Evolutionary conservation across 2,113 vertebrate species (phyloP).

Genomic region (Glareola pratincola): DNA sequence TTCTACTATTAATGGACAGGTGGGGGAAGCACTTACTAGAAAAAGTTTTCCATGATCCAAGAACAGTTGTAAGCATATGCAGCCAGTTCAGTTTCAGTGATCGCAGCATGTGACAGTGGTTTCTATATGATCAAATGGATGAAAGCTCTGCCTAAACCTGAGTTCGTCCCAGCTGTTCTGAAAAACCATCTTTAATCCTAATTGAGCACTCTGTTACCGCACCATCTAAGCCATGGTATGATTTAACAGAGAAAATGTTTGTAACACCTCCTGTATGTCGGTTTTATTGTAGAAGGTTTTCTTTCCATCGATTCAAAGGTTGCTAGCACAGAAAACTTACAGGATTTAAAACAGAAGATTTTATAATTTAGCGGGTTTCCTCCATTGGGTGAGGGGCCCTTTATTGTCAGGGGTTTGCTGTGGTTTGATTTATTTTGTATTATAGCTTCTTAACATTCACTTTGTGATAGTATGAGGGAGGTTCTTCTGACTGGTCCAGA

Average conservation of each 20-base stretch:
- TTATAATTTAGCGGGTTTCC: neutral
- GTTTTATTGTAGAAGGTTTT: neutral
- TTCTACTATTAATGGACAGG: neutral
- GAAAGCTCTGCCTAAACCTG: neutral
- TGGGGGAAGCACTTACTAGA: neutral
- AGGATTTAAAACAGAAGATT: neutral
- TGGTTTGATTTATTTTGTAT: neutral
- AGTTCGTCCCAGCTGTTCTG: neutral
- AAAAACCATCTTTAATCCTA: neutral
- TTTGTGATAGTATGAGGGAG: neutral
- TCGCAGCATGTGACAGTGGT: neutral
- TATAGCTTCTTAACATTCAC: neutral
- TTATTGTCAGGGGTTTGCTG: neutral
- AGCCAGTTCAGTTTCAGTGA: neutral
- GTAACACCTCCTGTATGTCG: neutral
- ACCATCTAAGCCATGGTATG: neutral
- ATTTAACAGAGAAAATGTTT: neutral
- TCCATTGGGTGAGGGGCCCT: neutral
- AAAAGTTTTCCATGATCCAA: neutral
- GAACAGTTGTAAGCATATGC: neutral
- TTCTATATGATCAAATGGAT: neutral
- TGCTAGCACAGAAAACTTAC: neutral
- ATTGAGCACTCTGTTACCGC: neutral
- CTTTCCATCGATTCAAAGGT: neutral
- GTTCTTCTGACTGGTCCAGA: neutral